Evolutionary conservation across 2,113 vertebrate genomes (phyloP).

Genomic region (Elgaria multicarinata): DNA sequence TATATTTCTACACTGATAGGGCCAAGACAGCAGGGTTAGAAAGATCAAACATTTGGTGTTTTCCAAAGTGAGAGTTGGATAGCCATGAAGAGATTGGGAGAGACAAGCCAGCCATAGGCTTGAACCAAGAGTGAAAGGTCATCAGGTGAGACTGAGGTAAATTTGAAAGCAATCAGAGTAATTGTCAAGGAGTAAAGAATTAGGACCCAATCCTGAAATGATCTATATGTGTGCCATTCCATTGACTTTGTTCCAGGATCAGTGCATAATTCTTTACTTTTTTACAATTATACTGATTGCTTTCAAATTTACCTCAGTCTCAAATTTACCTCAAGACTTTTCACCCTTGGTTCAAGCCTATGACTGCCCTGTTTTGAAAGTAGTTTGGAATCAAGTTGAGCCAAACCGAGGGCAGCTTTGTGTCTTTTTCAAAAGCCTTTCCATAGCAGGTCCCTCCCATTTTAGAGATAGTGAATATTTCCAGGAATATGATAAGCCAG

Average conservation of each 20-base stretch:
- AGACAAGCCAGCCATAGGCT: not conserved
- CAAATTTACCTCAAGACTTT: accelerated
- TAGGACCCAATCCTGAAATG: not conserved
- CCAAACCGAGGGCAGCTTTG: not conserved
- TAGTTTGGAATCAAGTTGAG: not conserved
- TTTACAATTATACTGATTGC: not conserved
- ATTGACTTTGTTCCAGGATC: not conserved
- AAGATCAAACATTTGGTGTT: not conserved
- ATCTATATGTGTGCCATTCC: too few relatives aligned
- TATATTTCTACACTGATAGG: not conserved
- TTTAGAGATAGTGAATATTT: not conserved
- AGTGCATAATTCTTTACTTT: not conserved
- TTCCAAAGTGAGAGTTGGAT: not conserved
- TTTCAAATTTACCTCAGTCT: not conserved
- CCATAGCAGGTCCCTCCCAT: not conserved
- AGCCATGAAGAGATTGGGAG: not conserved
- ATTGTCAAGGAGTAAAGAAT: not conserved
- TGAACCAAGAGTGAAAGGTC: not conserved
- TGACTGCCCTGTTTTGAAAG: not conserved
- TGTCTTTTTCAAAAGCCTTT: not conserved
- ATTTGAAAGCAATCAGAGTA: not conserved
- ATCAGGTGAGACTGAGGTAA: not conserved
- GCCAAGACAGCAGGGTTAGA: not conserved
- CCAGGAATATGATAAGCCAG: not conserved
- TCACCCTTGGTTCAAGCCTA: not conserved